Evolutionary conservation across 2,113 vertebrate genomes (phyloP).

Genomic region (Hyperopisus bebe): DNA sequence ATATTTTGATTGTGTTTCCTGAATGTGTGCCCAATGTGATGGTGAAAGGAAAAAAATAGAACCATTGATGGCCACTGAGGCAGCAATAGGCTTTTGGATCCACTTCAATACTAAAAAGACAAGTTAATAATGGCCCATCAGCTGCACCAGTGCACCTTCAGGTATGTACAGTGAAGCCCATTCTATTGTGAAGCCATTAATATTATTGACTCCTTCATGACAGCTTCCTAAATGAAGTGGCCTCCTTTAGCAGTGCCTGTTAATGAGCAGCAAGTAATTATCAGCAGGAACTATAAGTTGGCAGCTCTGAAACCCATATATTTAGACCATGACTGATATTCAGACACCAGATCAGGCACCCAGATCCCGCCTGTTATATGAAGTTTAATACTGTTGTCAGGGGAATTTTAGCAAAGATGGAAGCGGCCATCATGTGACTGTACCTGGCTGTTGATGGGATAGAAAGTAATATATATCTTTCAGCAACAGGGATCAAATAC

Average conservation of each 20-base stretch:
- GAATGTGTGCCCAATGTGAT: not conserved
- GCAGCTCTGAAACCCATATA: not conserved
- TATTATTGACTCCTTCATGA: slow-evolving; percentile 34
- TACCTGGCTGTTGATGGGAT: not conserved
- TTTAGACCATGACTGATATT: not conserved
- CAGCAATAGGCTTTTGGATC: not conserved
- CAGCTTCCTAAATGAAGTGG: slow-evolving; percentile 27
- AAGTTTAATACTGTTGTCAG: not conserved
- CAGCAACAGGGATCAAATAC: not conserved
- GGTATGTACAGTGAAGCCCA: slow-evolving; percentile 16
- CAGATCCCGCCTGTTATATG: not conserved
- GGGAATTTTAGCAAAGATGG: not conserved
- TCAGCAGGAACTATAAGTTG: slow-evolving; percentile 14
- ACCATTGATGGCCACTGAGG: not conserved
- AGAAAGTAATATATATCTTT: not conserved
- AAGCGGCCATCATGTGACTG: not conserved
- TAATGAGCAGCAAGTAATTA: slow-evolving; percentile 35
- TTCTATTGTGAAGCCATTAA: slow-evolving; percentile 30
- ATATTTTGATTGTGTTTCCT: not conserved
- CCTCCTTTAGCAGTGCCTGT: slow-evolving; percentile 2
- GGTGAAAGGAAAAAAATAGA: not conserved
- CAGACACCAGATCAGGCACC: not conserved
- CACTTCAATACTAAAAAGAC: not conserved
- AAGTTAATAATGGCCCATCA: slow-evolving; percentile 25
- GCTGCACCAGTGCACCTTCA: not conserved